Evolutionary conservation across 2,797 vertebrate species (phyloP).

Genomic region (Menidia menidia): DNA sequence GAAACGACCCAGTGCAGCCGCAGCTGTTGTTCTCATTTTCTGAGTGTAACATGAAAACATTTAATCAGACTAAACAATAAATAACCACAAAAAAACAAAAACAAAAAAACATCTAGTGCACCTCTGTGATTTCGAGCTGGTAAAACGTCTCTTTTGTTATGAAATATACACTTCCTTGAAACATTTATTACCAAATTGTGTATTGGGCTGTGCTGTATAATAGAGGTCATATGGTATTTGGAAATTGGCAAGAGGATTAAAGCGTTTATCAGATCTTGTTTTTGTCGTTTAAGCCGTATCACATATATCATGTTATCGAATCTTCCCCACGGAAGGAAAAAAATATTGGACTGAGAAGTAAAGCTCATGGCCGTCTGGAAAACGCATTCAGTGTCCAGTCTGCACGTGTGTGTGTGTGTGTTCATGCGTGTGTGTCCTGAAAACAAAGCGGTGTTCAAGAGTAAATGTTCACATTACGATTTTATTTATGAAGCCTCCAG

Average conservation of each 20-base stretch:
- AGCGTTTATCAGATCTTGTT: slow-evolving; percentile 23
- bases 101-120: not conserved
- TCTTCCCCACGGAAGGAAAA: not conserved
- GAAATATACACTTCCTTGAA: not conserved
- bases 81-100: not conserved
- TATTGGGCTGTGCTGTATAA: not conserved
- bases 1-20: not conserved
- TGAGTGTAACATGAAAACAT: slow-evolving; percentile 7
- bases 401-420: slow-evolving; percentile 31
- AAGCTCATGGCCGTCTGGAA: slow-evolving; percentile 34
- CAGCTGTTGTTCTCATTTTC: not conserved
- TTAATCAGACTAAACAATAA: slow-evolving; percentile 7
- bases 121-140: slow-evolving; percentile 2
- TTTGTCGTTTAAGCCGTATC: slow-evolving; percentile 19
- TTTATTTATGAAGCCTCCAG: slow-evolving; percentile 60
- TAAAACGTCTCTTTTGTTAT: not conserved
- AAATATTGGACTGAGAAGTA: not conserved
- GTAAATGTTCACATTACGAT: slow-evolving; percentile 49
- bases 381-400: slow-evolving; percentile 26
- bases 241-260: not conserved
- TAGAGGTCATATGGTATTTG: not conserved
- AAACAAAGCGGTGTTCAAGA: slow-evolving; percentile 46
- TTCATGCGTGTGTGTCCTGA: slow-evolving; percentile 25
- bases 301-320: slow-evolving; percentile 15
- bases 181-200: not conserved